Evolutionary conservation across 2,113 vertebrate genomes (phyloP), one percentile per base, ranked within the genome.

Genomic region (Symphodus melops): DNA sequence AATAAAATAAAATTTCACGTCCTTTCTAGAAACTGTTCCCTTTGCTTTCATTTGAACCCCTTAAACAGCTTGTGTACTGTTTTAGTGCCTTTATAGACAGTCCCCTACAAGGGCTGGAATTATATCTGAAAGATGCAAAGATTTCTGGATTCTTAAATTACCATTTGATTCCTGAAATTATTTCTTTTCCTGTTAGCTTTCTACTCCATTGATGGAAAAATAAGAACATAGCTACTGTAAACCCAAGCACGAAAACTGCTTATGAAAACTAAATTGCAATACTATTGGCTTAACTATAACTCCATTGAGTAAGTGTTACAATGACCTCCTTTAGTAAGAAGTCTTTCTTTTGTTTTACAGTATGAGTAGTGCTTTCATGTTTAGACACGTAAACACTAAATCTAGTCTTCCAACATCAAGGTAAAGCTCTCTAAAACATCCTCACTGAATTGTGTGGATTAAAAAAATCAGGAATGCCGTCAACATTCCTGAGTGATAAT

Each of bases 1-100:
- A n/a, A n/a, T n/a, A n/a, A n/a, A 92, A 91, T 85, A 85, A 93
- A 93, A n/a, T n/a, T 80, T 69, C 33, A 85, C 39, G 52, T 87
- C 51, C 63, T 89, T 91, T 93, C 82, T 91, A 92, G 46, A 73
- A 67, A 46, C 19, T 39, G n/a, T 25, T 33, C 11, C 11, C 9
- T 44, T 16, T 68, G 5, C 12, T 28, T 16, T 68, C 10, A 17
- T 49, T 63, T 44, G n/a, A 19, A 14, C n/a, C 5, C 1, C 17
- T 13, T 33, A 3, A 2, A n/a, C 3, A 44, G 4, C 28, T 33
- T 33, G 28, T 5, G 12, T 44, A 46, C 19, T 8, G 17, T 19
- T 17, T 17, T 8, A 7, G 4, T 48, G 46, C 14, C 46, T 17
- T 17, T 17, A 19, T 46, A 46, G 44, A 12, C 39, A 41, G 9